Evolutionary conservation across 2,888 invertebrate species (phyloP).

Genomic region (Epirrhoe tristata): DNA sequence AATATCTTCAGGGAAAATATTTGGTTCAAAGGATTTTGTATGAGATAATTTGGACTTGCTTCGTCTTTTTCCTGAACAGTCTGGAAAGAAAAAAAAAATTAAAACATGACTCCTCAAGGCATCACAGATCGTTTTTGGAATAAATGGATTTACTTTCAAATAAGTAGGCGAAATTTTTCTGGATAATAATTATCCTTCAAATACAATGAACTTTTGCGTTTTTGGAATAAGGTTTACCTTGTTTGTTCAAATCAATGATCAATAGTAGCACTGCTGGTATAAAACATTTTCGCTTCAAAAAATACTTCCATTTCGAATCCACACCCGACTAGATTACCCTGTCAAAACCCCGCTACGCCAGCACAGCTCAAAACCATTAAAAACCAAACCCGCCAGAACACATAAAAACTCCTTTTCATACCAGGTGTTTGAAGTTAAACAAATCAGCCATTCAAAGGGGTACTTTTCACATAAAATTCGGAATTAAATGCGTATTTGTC

Average conservation of each 20-base stretch:
- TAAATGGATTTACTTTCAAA: too few relatives aligned
- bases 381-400: constrained; percentile 23
- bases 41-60: background rate
- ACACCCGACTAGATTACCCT: background rate
- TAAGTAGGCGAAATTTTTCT: too few relatives aligned
- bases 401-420: constrained; percentile 19
- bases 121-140: too few relatives aligned
- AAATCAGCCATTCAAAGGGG: constrained; percentile 36
- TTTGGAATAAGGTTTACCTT: too few relatives aligned
- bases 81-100: background rate
- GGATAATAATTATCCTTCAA: too few relatives aligned
- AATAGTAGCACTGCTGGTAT: background rate
- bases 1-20: constrained; percentile 23
- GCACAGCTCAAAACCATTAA: constrained; percentile 6
- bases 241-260: too few relatives aligned
- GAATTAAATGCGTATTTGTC: constrained; percentile 43
- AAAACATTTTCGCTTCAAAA: background rate
- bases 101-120: too few relatives aligned
- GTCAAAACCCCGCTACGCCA: background rate
- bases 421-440: constrained; percentile 39
- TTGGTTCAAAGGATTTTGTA: background rate
- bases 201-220: too few relatives aligned
- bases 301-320: background rate
- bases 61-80: background rate
- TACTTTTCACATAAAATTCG: constrained; percentile 39